A percentile compares a stretch with the other conserved stretches of the same genome.
Conservation (phyloP, 1,140 invertebrate species). For the Episyrphus balteatus region DNA sequence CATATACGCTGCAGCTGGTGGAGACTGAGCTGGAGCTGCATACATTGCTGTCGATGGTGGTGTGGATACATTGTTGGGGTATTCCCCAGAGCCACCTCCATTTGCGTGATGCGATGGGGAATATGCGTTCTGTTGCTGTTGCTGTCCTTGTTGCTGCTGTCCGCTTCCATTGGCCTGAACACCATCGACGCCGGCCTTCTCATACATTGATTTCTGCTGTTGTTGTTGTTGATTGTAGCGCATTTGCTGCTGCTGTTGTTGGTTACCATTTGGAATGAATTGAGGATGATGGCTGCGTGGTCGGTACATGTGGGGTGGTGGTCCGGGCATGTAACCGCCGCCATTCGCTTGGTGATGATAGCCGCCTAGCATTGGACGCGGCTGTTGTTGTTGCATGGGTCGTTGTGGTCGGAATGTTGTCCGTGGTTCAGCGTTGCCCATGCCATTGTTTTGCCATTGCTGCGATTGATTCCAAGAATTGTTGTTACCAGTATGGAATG, state of each 20-base stretch:
- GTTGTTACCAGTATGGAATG: constrained; percentile 19
- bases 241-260: constrained; percentile 29
- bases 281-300: constrained; percentile 26
- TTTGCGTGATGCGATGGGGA: neutral
- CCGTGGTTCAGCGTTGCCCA: constrained; percentile 15
- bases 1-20: constrained; percentile 22
- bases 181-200: too few species aligned
- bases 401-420: constrained; percentile 24
- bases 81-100: constrained; percentile 6
- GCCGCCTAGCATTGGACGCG: constrained; percentile 9
- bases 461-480: constrained; percentile 15
- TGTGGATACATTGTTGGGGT: constrained; percentile 13
- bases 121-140: constrained; percentile 5
- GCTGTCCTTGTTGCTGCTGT: constrained; percentile 5
- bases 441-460: constrained; percentile 15
- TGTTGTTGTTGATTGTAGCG: constrained; percentile 27
- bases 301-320: constrained; percentile 17
- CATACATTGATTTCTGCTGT: constrained; percentile 10
- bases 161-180: constrained; percentile 1
- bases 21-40: constrained; percentile 11
- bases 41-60: constrained; percentile 8
- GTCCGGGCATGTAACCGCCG: constrained; percentile 17
- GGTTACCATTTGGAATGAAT: constrained; percentile 13
- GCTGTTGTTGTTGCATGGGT: constrained; percentile 18
- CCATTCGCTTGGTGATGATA: constrained; percentile 10